These are phyloP conservation scores for Fratercula arctica DNA, from an alignment of 2,797 vertebrate species.

Conservation along the genomic window DNA sequence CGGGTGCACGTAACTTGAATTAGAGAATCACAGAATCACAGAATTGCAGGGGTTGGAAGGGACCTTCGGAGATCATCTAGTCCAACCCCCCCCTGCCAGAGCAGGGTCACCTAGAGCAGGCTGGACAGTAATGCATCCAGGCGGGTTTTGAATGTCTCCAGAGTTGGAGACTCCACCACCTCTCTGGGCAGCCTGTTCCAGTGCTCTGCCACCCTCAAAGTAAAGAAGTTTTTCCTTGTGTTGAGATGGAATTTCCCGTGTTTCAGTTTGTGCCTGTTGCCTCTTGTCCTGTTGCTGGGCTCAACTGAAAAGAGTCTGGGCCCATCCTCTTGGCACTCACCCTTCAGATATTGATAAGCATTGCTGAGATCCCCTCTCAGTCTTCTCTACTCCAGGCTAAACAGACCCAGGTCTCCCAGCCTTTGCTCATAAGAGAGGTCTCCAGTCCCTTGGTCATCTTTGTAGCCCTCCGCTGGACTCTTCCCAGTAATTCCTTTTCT, in stretches of 20 bases:
- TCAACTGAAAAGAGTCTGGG: neutral
- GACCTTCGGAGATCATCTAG: neutral
- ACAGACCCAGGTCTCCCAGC: neutral
- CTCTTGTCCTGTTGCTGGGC: neutral
- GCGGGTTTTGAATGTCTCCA: neutral
- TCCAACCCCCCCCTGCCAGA: neutral
- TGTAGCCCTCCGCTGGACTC: neutral
- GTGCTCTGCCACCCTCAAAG: neutral
- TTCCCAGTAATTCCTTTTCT: neutral
- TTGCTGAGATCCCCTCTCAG: neutral
- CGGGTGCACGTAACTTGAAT: accelerated
- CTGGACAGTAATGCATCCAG: neutral
- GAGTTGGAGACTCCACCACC: neutral
- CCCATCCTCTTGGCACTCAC: neutral
- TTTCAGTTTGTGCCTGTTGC: neutral
- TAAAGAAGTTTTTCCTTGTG: neutral
- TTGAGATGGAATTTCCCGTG: neutral
- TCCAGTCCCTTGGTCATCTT: neutral
- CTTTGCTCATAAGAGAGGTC: neutral
- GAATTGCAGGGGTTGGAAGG: neutral
- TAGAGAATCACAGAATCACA: neutral
- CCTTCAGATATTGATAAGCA: neutral
- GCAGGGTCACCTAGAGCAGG: neutral
- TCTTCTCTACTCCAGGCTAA: neutral
- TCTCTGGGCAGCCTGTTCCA: neutral